phyloP scores from a whole-genome alignment of 2,888 invertebrate species.

The Adela reaumurella region DNA sequence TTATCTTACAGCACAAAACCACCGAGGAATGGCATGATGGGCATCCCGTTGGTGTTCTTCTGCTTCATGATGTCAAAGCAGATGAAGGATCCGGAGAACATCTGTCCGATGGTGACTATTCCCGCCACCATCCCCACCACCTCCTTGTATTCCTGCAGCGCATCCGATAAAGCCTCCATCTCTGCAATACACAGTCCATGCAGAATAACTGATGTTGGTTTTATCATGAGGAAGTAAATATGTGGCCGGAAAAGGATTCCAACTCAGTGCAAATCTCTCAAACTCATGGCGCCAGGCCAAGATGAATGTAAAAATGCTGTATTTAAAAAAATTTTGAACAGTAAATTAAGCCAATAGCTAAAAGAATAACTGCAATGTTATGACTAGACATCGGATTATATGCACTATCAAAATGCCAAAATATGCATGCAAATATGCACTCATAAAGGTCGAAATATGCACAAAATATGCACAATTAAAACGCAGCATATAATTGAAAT shows the following conservation, averaged over 20 bases:
- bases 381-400: too few relatives aligned
- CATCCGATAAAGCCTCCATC: conserved; percentile 50
- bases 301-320: too few relatives aligned
- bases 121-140: conserved; percentile 66
- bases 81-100: conserved; percentile 74
- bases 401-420: too few relatives aligned
- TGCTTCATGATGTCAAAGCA: conserved; percentile 71
- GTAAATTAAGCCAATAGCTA: too few relatives aligned
- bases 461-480: too few relatives aligned
- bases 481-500: too few relatives aligned
- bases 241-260: background rate
- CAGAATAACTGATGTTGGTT: background rate
- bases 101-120: conserved; percentile 74
- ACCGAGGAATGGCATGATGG: conserved; percentile 70
- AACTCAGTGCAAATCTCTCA: background rate
- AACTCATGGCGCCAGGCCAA: background rate
- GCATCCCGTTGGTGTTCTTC: conserved; percentile 61
- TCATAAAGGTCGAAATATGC: too few relatives aligned
- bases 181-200: too few relatives aligned
- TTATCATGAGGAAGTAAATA: background rate
- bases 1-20: conserved; percentile 73
- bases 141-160: conserved; percentile 64
- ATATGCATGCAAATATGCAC: too few relatives aligned
- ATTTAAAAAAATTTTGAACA: too few relatives aligned
- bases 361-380: too few relatives aligned